phyloP scores from a whole-genome alignment of 2,113 vertebrate genomes.

The Stegostoma tigrinum region DNA sequence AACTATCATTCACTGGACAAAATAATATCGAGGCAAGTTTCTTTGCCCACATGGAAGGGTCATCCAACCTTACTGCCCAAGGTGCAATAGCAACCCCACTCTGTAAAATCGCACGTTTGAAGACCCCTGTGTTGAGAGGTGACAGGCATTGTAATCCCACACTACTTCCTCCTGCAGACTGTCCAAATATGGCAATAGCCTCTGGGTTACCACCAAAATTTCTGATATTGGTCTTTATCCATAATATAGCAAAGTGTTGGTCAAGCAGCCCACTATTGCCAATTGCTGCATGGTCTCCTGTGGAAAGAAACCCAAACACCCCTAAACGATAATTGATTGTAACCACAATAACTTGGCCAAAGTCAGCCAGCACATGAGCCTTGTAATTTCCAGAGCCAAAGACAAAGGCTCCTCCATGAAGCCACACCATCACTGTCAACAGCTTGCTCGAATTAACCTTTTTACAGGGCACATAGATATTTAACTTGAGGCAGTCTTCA shows the following conservation, averaged over 20 bases:
- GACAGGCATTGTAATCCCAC: constrained; percentile 29
- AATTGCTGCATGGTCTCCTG: background rate
- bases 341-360: constrained; percentile 24
- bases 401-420: constrained; percentile 15
- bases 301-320: constrained; percentile 18
- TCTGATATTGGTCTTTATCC: background rate
- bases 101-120: constrained; percentile 9
- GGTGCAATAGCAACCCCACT: background rate
- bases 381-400: constrained; percentile 13
- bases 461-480: constrained; percentile 14
- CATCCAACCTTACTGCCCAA: background rate
- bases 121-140: background rate
- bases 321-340: constrained; percentile 5
- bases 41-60: background rate
- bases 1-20: constrained; percentile 16
- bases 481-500: background rate
- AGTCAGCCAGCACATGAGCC: background rate
- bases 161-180: constrained; percentile 19
- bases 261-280: constrained; percentile 12
- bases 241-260: background rate
- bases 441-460: background rate
- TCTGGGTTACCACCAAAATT: constrained; percentile 19
- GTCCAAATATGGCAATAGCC: background rate
- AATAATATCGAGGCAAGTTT: background rate
- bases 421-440: background rate